Conservation (phyloP, 1,140 invertebrate species). For the Laodelphax striatellus region DNA sequence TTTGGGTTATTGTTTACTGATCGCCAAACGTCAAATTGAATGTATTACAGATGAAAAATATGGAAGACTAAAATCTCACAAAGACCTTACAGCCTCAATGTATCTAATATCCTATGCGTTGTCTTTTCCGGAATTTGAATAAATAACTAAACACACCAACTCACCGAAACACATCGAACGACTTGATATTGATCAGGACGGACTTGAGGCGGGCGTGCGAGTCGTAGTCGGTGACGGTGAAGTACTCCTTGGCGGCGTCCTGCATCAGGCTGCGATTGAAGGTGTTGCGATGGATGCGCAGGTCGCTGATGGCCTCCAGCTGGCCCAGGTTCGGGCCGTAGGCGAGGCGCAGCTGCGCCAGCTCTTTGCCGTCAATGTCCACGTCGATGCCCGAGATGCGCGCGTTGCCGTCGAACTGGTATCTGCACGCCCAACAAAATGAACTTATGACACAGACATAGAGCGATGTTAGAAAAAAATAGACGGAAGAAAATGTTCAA, state of each 20-base stretch:
- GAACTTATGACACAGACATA: too few relatives aligned
- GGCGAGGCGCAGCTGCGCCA: conserved; percentile 57
- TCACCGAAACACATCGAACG: conserved; percentile 61
- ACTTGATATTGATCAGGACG: conserved; percentile 71
- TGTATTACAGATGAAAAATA: too few relatives aligned
- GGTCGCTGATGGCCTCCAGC: conserved; percentile 70
- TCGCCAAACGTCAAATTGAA: too few relatives aligned
- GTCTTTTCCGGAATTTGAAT: too few relatives aligned
- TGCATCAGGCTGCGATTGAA: conserved; percentile 82
- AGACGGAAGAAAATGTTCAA: too few relatives aligned
- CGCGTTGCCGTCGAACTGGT: conserved; percentile 82
- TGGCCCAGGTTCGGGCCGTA: conserved; percentile 80
- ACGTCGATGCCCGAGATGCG: conserved; percentile 75
- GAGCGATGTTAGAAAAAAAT: too few relatives aligned
- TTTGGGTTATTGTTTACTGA: too few relatives aligned
- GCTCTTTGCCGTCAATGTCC: conserved; percentile 71
- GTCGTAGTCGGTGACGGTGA: conserved; percentile 74
- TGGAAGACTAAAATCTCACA: too few relatives aligned
- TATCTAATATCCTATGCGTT: too few relatives aligned
- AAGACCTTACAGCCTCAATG: too few relatives aligned
- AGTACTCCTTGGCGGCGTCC: conserved; percentile 76
- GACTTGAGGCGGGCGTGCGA: conserved; percentile 68
- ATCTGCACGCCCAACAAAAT: too few relatives aligned
- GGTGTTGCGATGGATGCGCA: conserved; percentile 70
- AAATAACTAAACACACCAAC: too few relatives aligned